A percentile compares a stretch with the other conserved stretches of the same genome.
Evolutionary conservation across 2,113 vertebrate species (phyloP).

Genomic region (Onychostruthus taczanowskii): DNA sequence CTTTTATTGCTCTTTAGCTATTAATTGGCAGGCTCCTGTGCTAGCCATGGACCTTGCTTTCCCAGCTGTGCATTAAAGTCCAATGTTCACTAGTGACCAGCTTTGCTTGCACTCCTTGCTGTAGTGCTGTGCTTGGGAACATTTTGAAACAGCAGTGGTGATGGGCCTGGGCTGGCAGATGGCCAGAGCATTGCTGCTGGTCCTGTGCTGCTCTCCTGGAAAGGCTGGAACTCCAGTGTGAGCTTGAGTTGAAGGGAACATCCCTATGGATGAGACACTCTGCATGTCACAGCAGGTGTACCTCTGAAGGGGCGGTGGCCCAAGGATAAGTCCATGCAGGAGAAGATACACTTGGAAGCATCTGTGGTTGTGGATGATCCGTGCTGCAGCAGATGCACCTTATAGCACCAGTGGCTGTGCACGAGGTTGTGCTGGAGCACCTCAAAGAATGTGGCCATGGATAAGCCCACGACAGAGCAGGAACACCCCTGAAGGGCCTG

Average conservation of each 20-base stretch:
- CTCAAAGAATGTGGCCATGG: not conserved
- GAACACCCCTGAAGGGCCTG: no score
- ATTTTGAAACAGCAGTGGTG: not conserved
- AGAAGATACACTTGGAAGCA: not conserved
- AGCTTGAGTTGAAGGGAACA: not conserved
- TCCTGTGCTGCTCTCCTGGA: not conserved
- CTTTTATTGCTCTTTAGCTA: not conserved
- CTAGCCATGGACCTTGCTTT: not conserved
- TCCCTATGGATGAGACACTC: not conserved
- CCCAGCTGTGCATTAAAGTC: not conserved
- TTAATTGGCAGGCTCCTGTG: not conserved
- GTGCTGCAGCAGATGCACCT: not conserved
- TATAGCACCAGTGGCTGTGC: not conserved
- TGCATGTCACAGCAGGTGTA: not conserved
- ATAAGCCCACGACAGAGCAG: not conserved
- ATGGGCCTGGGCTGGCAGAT: not conserved
- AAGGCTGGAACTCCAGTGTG: not conserved
- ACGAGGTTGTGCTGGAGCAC: not conserved
- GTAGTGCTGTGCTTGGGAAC: not conserved
- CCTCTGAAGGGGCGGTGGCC: not conserved
- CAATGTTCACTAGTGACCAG: not conserved
- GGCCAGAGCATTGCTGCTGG: rapidly evolving
- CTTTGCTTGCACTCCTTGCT: not conserved
- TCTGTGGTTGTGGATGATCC: not conserved
- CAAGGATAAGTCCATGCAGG: not conserved